A percentile compares a stretch with the other conserved stretches of the same genome.
Conservation (phyloP, 2,797 vertebrate species). For the Graptemys geographica region DNA sequence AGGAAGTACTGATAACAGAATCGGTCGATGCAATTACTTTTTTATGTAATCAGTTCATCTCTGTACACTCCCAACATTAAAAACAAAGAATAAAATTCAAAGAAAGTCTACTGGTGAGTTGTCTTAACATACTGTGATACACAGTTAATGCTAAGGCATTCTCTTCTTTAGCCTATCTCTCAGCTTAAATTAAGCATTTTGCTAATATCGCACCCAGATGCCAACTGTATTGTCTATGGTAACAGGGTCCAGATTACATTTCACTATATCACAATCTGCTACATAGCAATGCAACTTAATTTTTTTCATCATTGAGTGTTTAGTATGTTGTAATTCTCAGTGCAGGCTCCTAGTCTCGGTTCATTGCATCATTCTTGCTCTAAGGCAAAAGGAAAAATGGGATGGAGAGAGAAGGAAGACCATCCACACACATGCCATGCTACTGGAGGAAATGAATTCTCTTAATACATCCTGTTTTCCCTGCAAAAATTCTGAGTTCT, state of each 20-base stretch:
- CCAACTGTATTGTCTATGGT: not conserved
- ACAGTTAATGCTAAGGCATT: fast-evolving
- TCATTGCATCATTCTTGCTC: not conserved
- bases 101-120: not conserved
- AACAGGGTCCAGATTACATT: not conserved
- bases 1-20: not conserved
- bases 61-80: not conserved
- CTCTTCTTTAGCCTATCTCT: not conserved
- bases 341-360: not conserved
- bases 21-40: not conserved
- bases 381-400: not conserved
- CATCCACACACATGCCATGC: not conserved
- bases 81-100: not conserved
- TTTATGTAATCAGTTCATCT: not conserved
- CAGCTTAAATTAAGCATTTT: not conserved
- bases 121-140: not conserved
- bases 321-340: not conserved
- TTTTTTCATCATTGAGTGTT: not conserved
- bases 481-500: not conserved
- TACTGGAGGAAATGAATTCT: not conserved
- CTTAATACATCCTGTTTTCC: not conserved
- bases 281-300: not conserved
- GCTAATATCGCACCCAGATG: not conserved
- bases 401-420: not conserved
- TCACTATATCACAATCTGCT: not conserved